A percentile compares a stretch with the other conserved stretches of the same genome.
phyloP scores from a whole-genome alignment of 2,888 invertebrate genomes.

The Biston stratarius region DNA sequence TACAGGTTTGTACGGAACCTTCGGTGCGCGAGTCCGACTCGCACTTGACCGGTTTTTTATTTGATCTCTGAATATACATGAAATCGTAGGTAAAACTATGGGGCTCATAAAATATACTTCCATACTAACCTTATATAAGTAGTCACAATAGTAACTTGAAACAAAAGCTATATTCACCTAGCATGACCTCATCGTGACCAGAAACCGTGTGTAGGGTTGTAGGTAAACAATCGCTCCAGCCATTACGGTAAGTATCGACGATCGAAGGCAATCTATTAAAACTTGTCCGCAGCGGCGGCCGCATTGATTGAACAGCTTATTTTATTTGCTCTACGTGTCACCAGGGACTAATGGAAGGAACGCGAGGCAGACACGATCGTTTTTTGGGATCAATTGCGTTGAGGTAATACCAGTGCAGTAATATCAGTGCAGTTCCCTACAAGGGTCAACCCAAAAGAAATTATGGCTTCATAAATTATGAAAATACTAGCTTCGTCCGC shows the following conservation, averaged over 20 bases:
- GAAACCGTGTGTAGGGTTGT: constrained; percentile 17
- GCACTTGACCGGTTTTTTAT: too few relatives aligned
- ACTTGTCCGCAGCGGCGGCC: constrained; percentile 65
- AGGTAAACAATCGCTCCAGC: constrained; percentile 60
- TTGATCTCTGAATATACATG: too few relatives aligned
- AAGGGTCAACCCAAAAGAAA: too few relatives aligned
- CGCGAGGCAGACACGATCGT: constrained; percentile 34
- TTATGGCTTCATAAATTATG: too few relatives aligned
- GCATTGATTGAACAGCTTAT: constrained; percentile 75
- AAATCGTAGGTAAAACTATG: too few relatives aligned
- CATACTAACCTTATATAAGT: neutral
- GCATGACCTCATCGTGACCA: constrained; percentile 7
- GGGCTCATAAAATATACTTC: too few relatives aligned
- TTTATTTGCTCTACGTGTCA: constrained; percentile 67
- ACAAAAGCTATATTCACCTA: neutral
- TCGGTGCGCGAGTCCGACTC: too few relatives aligned
- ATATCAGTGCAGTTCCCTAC: neutral
- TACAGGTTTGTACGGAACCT: too few relatives aligned
- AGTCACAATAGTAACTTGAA: neutral
- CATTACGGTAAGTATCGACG: constrained; percentile 72
- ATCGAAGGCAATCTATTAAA: constrained; percentile 78
- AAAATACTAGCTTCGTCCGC: too few relatives aligned
- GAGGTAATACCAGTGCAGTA: neutral
- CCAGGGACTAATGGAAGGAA: constrained; percentile 54
- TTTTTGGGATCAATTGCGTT: constrained; percentile 1